These are phyloP conservation scores for Epizoanthus rinbou DNA, from an alignment of 92 coral and sea anemone species.

Conservation along the genomic window DNA sequence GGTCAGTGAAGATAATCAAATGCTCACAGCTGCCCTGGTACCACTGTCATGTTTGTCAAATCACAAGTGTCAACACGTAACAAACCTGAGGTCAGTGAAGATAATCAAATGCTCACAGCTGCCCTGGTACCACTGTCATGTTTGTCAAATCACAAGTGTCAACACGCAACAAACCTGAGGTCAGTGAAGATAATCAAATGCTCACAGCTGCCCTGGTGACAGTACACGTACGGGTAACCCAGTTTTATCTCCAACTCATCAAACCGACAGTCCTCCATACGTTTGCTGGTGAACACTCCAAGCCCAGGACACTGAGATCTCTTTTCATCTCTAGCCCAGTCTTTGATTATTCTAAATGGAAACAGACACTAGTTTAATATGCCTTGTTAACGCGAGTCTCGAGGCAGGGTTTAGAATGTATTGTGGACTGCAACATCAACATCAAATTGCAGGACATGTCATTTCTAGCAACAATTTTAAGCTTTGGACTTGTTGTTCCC, in stretches of 20 bases:
- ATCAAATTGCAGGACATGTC: too few relatives aligned
- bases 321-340: slow-evolving; percentile 84
- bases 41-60: too few relatives aligned
- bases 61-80: too few relatives aligned
- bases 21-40: slow-evolving; percentile 82
- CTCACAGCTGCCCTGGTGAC: slow-evolving; percentile 97
- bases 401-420: too few relatives aligned
- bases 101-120: slow-evolving; percentile 91
- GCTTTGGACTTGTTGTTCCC: too few relatives aligned
- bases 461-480: too few relatives aligned
- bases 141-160: too few relatives aligned
- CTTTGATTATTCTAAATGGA: slow-evolving; percentile 65
- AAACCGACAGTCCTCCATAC: slow-evolving; percentile 82
- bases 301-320: slow-evolving; percentile 62
- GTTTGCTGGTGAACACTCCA: slow-evolving; percentile 61
- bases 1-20: slow-evolving; percentile 83
- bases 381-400: too few relatives aligned
- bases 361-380: too few relatives aligned
- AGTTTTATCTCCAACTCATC: slow-evolving; percentile 79
- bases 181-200: slow-evolving; percentile 89
- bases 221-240: slow-evolving; percentile 92
- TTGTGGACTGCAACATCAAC: too few relatives aligned
- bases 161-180: slow-evolving; percentile 64
- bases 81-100: slow-evolving; percentile 91
- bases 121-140: slow-evolving; percentile 9